Conservation (phyloP, 2,797 vertebrate genomes). For the Sebastes kiyomatsui region DNA sequence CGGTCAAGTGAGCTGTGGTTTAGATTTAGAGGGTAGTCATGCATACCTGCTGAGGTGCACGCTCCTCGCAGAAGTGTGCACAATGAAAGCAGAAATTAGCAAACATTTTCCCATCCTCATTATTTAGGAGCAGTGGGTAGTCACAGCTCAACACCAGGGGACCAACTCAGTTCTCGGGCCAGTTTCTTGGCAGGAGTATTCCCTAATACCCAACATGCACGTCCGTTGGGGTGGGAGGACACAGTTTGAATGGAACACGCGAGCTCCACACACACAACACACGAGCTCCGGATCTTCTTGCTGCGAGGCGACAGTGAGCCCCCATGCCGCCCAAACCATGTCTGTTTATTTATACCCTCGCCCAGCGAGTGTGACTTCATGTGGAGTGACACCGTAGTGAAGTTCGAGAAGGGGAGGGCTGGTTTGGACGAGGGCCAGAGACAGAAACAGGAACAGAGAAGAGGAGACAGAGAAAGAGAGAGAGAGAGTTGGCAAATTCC, state of each 20-base stretch:
- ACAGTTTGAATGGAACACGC: slow-evolving; percentile 25
- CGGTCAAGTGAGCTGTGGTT: neutral
- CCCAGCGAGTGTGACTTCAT: slow-evolving; percentile 58
- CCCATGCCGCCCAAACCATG: slow-evolving; percentile 11
- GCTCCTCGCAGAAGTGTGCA: neutral
- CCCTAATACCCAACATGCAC: neutral
- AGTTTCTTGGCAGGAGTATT: slow-evolving; percentile 22
- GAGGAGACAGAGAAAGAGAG: neutral
- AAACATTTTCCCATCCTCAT: slow-evolving; percentile 22
- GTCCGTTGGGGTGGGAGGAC: neutral
- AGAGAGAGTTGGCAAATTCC: slow-evolving; percentile 34
- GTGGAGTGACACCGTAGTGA: slow-evolving; percentile 37
- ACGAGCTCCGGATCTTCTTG: slow-evolving; percentile 20
- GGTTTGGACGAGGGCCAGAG: slow-evolving; percentile 43
- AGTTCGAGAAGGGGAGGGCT: slow-evolving; percentile 1
- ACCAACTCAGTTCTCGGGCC: slow-evolving; percentile 3
- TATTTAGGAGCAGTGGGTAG: slow-evolving; percentile 27
- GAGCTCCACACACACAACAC: neutral
- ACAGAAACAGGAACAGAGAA: neutral
- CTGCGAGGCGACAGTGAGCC: slow-evolving; percentile 35
- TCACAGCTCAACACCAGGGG: neutral
- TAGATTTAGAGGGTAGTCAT: neutral
- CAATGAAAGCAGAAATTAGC: slow-evolving; percentile 11
- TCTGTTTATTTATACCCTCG: slow-evolving; percentile 64
- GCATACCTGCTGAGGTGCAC: neutral